A percentile compares a stretch with the other conserved stretches of the same genome.
Conservation (phyloP, 2,113 vertebrate species). For the Mus pahari region DNA sequence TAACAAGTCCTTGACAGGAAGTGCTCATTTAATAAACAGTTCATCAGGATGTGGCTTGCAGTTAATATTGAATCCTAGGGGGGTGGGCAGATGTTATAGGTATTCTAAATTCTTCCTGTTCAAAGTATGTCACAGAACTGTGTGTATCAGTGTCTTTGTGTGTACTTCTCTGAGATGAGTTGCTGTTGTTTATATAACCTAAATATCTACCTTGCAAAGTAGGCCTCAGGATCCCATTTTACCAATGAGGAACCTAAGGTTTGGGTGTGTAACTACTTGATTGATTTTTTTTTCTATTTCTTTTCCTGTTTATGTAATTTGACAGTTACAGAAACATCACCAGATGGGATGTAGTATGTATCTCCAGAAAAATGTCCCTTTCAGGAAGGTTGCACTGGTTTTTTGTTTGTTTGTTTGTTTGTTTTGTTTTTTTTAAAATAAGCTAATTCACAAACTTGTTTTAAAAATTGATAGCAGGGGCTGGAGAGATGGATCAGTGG, state of each 20-base stretch:
- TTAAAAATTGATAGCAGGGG: background rate
- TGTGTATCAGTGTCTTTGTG: background rate
- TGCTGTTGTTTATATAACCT: background rate
- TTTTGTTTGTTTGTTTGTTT: no score
- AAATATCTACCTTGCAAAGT: background rate
- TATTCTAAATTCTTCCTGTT: slow-evolving; percentile 7
- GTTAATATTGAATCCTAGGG: background rate
- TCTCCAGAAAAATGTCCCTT: slow-evolving; percentile 25
- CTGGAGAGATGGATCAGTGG: no score
- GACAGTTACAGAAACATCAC: slow-evolving; percentile 39
- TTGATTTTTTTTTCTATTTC: background rate
- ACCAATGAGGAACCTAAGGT: slow-evolving; percentile 47
- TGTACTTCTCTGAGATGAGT: background rate
- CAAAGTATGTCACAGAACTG: background rate
- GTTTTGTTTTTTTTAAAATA: background rate
- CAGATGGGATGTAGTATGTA: background rate
- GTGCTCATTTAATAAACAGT: background rate
- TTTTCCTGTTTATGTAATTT: slow-evolving; percentile 52
- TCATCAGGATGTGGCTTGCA: background rate
- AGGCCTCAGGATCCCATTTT: slow-evolving; percentile 17
- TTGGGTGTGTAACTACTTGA: slow-evolving; percentile 21
- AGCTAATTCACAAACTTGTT: slow-evolving; percentile 2
- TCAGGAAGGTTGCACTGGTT: background rate
- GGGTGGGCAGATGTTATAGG: background rate
- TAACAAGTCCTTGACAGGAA: background rate